Conservation (phyloP, 64 coral and sea anemone genomes). For the Actinia equina region DNA sequence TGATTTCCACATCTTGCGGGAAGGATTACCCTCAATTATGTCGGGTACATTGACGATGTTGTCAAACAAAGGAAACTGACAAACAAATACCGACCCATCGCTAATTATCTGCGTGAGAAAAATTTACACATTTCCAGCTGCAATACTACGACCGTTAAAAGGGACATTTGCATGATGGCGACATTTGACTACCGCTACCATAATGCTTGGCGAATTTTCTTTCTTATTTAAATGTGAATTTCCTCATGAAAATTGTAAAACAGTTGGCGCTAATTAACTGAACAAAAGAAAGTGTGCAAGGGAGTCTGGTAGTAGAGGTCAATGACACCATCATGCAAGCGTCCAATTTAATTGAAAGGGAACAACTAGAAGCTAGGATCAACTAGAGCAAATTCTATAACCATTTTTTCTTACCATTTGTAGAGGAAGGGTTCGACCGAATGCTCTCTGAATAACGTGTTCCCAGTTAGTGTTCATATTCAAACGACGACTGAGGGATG, state of each 20-base stretch:
- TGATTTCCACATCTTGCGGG: constrained; percentile 77
- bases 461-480: constrained; percentile 68
- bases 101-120: constrained; percentile 20
- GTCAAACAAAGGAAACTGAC: constrained; percentile 63
- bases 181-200: no score
- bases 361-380: no score
- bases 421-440: neutral
- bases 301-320: no score
- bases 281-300: no score
- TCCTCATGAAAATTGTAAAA: no score
- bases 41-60: constrained; percentile 59
- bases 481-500: constrained; percentile 33
- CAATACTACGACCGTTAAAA: no score
- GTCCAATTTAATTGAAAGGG: no score
- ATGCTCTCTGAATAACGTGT: neutral
- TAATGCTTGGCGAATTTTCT: no score
- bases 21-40: constrained; percentile 23
- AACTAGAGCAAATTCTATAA: neutral
- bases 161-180: no score
- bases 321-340: no score
- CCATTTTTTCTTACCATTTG: neutral
- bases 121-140: neutral
- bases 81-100: constrained; percentile 56
- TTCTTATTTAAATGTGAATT: no score
- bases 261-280: no score